Conservation (phyloP, 2,113 vertebrate genomes). For the Thinocorus orbignyianus region DNA sequence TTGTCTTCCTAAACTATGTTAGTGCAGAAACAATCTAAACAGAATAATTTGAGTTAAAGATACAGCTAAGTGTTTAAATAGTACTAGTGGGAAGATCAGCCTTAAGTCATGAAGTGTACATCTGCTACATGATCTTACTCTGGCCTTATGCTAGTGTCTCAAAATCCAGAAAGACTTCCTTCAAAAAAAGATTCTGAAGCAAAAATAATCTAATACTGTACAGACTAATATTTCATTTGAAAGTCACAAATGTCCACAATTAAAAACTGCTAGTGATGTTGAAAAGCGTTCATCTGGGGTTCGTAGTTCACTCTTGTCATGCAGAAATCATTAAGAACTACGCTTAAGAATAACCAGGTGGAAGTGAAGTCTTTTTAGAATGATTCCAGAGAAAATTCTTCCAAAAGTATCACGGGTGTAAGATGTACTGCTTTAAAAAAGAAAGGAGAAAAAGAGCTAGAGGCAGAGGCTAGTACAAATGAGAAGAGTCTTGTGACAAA, state of each 20-base stretch:
- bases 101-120: background rate
- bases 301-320: background rate
- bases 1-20: background rate
- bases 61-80: background rate
- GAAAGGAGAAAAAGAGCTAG: background rate
- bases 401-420: conserved; percentile 9
- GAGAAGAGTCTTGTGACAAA: conserved; percentile 19
- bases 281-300: background rate
- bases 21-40: conserved; percentile 15
- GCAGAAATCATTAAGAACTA: background rate
- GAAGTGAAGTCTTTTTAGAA: background rate
- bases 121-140: conserved; percentile 9
- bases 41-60: conserved; percentile 50
- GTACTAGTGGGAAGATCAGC: background rate
- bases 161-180: conserved; percentile 17
- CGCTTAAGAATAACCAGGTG: background rate
- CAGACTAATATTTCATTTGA: conserved; percentile 34
- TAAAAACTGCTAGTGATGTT: background rate
- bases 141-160: background rate
- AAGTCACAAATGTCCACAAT: conserved; percentile 10
- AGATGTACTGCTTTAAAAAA: background rate
- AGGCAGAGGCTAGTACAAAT: conserved; percentile 20
- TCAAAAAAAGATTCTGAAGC: background rate
- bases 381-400: conserved; percentile 35
- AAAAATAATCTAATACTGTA: background rate